phyloP scores from a whole-genome alignment of 2,113 vertebrate species.

The Diadophis punctatus region DNA sequence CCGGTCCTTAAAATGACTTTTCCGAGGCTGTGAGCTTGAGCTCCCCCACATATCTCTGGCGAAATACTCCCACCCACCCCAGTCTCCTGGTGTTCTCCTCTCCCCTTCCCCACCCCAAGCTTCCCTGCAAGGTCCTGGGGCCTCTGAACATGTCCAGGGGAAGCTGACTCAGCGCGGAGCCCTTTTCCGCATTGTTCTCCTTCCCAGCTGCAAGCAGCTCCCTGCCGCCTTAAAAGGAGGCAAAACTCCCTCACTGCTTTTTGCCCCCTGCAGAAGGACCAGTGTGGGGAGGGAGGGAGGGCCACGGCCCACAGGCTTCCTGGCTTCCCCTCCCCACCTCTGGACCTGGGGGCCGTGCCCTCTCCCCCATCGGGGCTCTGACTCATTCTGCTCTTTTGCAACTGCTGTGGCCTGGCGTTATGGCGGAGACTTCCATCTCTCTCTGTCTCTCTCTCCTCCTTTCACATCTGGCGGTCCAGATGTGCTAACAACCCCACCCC shows the following conservation, averaged over 20 bases:
- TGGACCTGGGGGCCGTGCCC: not conserved
- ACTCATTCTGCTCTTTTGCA: not conserved
- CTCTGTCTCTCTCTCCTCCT: not conserved
- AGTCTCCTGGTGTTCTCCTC: not conserved
- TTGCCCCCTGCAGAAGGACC: not conserved
- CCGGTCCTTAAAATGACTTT: no score
- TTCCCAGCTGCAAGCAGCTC: not conserved
- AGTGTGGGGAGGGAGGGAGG: no score
- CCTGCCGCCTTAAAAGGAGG: constrained; percentile 26
- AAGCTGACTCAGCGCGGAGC: not conserved
- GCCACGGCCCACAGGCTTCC: not conserved
- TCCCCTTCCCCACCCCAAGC: no score
- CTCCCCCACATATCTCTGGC: not conserved
- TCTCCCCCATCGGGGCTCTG: not conserved
- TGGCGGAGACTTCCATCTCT: not conserved
- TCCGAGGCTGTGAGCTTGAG: not conserved
- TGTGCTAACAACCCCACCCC: no score
- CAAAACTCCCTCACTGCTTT: not conserved
- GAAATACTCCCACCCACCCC: not conserved
- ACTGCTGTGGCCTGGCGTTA: no score
- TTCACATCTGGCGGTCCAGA: not conserved
- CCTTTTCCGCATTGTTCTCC: not conserved
- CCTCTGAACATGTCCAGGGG: not conserved
- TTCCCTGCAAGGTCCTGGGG: not conserved
- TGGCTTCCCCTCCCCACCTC: not conserved